Base-by-base conservation (phyloP, 2,113 vertebrate species). In the Spizaetus ornatus region DNA sequence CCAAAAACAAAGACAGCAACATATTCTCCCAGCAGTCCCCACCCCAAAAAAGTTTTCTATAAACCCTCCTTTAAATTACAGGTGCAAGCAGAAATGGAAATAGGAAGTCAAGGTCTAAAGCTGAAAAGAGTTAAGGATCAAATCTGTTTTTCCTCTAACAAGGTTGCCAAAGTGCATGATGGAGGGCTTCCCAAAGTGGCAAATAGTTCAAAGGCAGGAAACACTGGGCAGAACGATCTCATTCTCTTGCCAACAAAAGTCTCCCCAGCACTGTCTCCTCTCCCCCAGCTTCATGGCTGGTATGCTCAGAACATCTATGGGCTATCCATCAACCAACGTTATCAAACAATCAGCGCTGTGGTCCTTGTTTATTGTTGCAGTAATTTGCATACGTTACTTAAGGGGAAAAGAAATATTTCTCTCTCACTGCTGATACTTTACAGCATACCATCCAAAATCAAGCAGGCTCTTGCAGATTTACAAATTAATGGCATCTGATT, bases 1-100 rank as follows among this genome's bases (percentile, higher is more conserved):
- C 34, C 45, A 90, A 72, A 93, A 95, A 66, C 40, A 89, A 85
- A 74, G 82, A 67, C 18, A 78, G 32, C 15, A 90, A 77, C 22
- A 16, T 38, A 45, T 55, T 40, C 47, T 71, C 16, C 48, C 34
- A 58, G 32, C 8, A n/a, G 11, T 86, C 13, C 25, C 63, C 59
- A 92, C 8, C 16, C 55, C 43, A 26, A 84, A 48, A 7, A 38
- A 36, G 8, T 48, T 80, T 90, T 66, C 16, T 66, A 27, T 26
- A 38, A 62, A 61, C 36, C 5, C 7, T 40, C 55, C 13, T 70
- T 74, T 80, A 9, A 61, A 78, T 63, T 48, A 72, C 16, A 34
- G 21, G 32, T 50, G 47, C 45, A 87, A 85, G 31, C 36, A 63
- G 40, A 79, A 93, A 86, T 42, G 19, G 62, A 94, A 88, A 90